Evolutionary conservation across 2,113 vertebrate genomes (phyloP).

Genomic region (Callocephalon fimbriatum): DNA sequence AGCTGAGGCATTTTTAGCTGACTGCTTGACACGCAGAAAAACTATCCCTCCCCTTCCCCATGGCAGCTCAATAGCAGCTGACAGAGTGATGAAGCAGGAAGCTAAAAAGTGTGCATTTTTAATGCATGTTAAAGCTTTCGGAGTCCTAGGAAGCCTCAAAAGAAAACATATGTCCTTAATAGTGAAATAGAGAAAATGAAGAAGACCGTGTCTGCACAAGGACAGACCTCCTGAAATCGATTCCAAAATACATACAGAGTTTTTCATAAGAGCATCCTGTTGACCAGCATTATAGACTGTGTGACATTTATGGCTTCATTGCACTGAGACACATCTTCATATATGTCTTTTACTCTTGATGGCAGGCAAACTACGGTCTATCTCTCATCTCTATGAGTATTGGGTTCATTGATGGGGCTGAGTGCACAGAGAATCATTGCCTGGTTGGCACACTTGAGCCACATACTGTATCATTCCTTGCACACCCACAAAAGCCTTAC

Average conservation of each 20-base stretch:
- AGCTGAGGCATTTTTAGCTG: neutral
- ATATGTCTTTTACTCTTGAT: accelerated
- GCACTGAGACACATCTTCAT: neutral
- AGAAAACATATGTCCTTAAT: neutral
- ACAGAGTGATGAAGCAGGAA: neutral
- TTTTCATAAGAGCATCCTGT: neutral
- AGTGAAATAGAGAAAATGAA: neutral
- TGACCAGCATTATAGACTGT: accelerated
- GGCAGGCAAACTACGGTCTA: neutral
- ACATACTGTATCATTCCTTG: accelerated
- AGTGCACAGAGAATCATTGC: accelerated
- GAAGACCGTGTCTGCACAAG: neutral
- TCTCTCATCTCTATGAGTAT: accelerated
- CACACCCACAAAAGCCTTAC: neutral
- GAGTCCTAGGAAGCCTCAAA: neutral
- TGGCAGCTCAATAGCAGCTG: neutral
- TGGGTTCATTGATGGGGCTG: neutral
- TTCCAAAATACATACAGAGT: accelerated
- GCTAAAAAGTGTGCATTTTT: neutral
- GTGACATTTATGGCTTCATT: neutral
- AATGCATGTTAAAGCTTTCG: neutral
- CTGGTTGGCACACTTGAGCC: neutral
- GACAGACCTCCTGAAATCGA: neutral
- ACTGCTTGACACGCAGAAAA: neutral
- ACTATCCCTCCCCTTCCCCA: neutral